These are phyloP conservation scores for Imbricaverruca yamaguchii DNA, from an alignment of 2,888 invertebrate genomes.

Conservation along the genomic window DNA sequence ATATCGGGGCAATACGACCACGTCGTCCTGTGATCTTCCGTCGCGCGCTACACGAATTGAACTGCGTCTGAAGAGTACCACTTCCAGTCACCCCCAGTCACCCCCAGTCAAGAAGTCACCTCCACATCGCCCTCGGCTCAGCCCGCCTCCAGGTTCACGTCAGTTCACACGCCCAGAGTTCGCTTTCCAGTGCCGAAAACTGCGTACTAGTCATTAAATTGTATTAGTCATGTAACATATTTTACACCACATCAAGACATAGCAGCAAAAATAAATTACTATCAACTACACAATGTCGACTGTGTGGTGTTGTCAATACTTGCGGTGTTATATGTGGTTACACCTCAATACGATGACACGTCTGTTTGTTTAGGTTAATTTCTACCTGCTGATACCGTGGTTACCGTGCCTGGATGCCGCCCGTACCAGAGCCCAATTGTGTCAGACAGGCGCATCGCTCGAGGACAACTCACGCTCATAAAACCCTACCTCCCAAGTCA, in stretches of 20 bases:
- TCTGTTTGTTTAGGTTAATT: background rate
- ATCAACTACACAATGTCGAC: background rate
- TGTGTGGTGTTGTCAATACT: conserved; percentile 1
- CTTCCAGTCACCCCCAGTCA: no score
- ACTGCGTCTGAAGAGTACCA: no score
- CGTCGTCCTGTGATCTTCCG: no score
- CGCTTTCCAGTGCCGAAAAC: background rate
- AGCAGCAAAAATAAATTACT: conserved; percentile 21
- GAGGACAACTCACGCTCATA: background rate
- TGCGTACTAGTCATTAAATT: conserved; percentile 6
- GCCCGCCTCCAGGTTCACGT: no score
- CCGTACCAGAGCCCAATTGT: no score
- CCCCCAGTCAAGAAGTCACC: no score
- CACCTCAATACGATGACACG: background rate
- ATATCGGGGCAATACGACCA: no score
- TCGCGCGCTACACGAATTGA: no score
- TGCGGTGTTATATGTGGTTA: conserved; percentile 13
- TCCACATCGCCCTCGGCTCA: no score
- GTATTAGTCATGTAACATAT: conserved; percentile 21
- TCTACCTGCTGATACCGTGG: background rate
- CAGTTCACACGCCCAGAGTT: no score
- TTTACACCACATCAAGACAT: conserved; percentile 21
- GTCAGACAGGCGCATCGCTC: no score
- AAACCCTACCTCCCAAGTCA: background rate
- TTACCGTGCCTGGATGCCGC: background rate